Percentiles rank a stretch among this genome's conserved stretches.
These are phyloP conservation scores for Lucifuga dentata DNA, from an alignment of 2,113 vertebrate species.

Conservation along the genomic window DNA sequence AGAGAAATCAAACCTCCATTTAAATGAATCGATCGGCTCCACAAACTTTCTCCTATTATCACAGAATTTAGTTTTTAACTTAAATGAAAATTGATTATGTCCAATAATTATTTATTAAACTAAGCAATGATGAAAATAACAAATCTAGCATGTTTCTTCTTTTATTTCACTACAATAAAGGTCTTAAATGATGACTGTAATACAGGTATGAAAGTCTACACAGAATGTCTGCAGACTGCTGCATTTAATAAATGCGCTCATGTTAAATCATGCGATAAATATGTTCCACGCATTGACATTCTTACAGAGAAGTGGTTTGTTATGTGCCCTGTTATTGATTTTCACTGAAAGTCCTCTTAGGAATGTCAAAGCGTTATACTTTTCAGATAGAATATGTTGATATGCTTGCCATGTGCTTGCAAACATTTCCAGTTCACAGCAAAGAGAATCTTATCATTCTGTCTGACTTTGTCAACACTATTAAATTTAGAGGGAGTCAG, in stretches of 20 bases:
- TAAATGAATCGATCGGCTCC: neutral
- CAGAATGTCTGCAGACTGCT: constrained; percentile 2
- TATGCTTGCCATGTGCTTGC: constrained; percentile 72
- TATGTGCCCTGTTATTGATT: constrained; percentile 49
- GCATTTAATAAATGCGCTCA: constrained; percentile 23
- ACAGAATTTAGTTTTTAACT: neutral
- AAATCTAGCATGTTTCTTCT: neutral
- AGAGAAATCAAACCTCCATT: neutral
- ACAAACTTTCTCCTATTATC: neutral
- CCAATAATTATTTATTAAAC: neutral
- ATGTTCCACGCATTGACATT: constrained; percentile 42
- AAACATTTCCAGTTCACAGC: constrained; percentile 77
- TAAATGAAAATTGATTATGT: neutral
- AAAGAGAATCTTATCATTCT: constrained; percentile 81
- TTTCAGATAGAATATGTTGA: constrained; percentile 70
- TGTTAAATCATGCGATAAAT: constrained; percentile 39
- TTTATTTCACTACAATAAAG: neutral
- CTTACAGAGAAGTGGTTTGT: constrained; percentile 29
- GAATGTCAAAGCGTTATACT: constrained; percentile 60
- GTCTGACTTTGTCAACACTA: constrained; percentile 82
- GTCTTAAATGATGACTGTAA: neutral
- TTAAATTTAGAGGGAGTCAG: constrained; percentile 74
- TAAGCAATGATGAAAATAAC: too few species aligned
- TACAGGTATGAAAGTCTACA: neutral
- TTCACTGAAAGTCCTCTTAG: constrained; percentile 54